Evolutionary conservation across 2,888 invertebrate species (phyloP), one percentile per base, ranked within the genome.

Genomic region (Macaria liturata): DNA sequence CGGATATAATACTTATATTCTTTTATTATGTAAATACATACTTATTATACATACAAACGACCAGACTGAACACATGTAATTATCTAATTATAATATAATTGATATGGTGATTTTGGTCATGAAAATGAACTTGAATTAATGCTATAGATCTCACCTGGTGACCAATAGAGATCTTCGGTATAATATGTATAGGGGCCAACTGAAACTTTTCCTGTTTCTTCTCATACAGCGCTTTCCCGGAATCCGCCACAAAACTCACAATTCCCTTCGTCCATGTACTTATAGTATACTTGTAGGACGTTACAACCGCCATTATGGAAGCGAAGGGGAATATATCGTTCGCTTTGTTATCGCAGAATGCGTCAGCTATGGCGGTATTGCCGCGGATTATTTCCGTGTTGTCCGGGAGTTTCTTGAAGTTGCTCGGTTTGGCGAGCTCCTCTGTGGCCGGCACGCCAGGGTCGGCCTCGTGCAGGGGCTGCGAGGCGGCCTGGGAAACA

Each of bases 131-230:
- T 20, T 20, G 20, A 20, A 20, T 20, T 20, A 20, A 2, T 20
- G 2, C 20, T 20, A 20, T 20, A 20, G 20, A 20, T 37, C 34
- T 51, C 62, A 91, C 91, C 68, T 91, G 93, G 62, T 87, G 84
- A 37, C 95, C 95, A 58, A 95, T 86, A 42, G 88, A 84, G 59
- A 95, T 91, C 70, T 93, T 93, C 0, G 95, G 95, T 67, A 95
- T 91, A 49, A 93, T 87, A 69, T 94, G 90, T 48, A 92, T 85
- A 0, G 94, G 91, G 4, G 93, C 91, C 63, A 92, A 71, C 64
- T 89, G 87, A 64, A 91, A 92, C 61, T 78, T 86, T 60, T 83
- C 76, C 55, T 72, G 71, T 65, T 89, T 91, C 49, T 92, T 84
- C 9, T 84, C 61, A 74, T 90, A 74, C 77, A 88, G 73, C 62